Conservation (phyloP, 2,113 vertebrate species). For the Apodemus speciosus region DNA sequence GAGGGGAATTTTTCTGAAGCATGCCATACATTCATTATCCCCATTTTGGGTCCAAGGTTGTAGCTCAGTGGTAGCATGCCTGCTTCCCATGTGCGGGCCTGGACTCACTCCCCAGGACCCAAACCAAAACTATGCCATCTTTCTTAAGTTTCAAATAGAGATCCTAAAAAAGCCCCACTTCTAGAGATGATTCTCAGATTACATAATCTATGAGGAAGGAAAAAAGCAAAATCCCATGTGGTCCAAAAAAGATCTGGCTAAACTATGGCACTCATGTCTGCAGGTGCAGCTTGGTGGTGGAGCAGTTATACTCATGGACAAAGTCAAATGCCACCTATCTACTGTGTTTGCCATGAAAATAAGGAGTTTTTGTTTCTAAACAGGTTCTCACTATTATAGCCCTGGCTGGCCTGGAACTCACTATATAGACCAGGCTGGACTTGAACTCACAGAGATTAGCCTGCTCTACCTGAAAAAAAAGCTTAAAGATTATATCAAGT, state of each 20-base stretch:
- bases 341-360: neutral
- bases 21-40: neutral
- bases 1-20: neutral
- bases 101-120: neutral
- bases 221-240: conserved; percentile 6
- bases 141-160: neutral
- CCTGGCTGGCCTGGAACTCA: neutral
- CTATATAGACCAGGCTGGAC: neutral
- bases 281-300: neutral
- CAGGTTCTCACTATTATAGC: neutral
- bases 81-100: neutral
- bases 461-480: neutral
- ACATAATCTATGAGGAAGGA: neutral
- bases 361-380: neutral
- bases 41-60: neutral
- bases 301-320: neutral
- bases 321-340: neutral
- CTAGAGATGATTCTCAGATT: conserved; percentile 32
- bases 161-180: neutral
- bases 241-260: neutral
- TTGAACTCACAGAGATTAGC: neutral
- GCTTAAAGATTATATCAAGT: neutral
- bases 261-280: neutral
- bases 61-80: neutral
- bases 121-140: neutral